Base-by-base conservation (phyloP, 2,797 vertebrate species). In the Pyrocephalus nanus region DNA sequence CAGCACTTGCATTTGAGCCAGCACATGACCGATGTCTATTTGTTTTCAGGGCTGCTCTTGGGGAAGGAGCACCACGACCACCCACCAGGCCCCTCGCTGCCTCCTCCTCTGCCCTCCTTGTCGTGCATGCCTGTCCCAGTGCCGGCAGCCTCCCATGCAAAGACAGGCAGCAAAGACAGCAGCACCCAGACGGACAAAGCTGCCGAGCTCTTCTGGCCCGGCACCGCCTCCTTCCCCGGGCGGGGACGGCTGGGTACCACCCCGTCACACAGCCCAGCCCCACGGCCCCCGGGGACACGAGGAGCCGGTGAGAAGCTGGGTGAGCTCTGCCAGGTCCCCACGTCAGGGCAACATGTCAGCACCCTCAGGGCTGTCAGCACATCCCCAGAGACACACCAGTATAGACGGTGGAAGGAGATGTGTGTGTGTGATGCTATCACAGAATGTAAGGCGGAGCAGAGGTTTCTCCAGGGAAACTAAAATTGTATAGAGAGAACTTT, bases 151-250 rank as follows among this genome's bases (percentile, higher is more conserved):
- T 96, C 97, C 58, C 98, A 99, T 0, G 50, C 74, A 0, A 99
- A 98, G 96, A 98, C 97, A 0, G 98, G 98, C 95, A 99, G 98
- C 97, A 98, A 97, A 87, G 98, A 98, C 97, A 98, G 97, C 96
- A 98, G 98, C 97, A 98, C 98, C 2, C 98, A 98, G 97, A 98
- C 98, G 0, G 98, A 98, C 89, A 98, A 97, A 93, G 95, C 95
- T 25, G 7, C 98, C 0, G 98, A 98, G 54, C 97, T 97, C 74
- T 97, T 98, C 95, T 98, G 98, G 98, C 98, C 98, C 0, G 75
- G 61, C n/a, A 23, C 96, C 0, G 94, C 97, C 58, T 97, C 98
- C 58, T 97, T 98, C 72, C 97, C 98, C 0, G 95, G 95, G 57
- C 98, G 98, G 1, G 96, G 98, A 2, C 95, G 98, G n/a, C 94